These are phyloP conservation scores for Sparidentex hasta DNA, from an alignment of 2,797 vertebrate species.

Conservation along the genomic window DNA sequence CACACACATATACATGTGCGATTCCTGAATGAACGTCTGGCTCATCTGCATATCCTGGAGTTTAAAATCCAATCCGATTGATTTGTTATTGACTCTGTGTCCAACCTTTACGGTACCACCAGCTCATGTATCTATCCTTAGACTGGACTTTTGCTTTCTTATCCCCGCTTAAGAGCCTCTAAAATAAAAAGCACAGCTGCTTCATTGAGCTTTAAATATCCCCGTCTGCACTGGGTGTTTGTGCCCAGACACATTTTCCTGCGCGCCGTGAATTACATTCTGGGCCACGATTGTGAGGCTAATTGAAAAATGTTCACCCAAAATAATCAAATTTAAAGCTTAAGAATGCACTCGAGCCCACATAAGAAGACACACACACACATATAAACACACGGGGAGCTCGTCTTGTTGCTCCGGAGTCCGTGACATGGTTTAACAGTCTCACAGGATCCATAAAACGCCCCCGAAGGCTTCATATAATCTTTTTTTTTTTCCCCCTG, in stretches of 20 bases:
- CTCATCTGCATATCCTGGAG: too few relatives aligned
- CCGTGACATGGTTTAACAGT: conserved; percentile 85
- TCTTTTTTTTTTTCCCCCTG: conserved; percentile 75
- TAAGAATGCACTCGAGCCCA: conserved; percentile 75
- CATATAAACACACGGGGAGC: conserved; percentile 49
- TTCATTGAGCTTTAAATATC: conserved; percentile 26
- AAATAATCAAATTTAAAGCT: conserved; percentile 87
- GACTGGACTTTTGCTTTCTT: too few relatives aligned
- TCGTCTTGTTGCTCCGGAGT: conserved; percentile 79
- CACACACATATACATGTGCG: too few relatives aligned
- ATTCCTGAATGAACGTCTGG: too few relatives aligned
- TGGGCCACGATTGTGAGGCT: conserved; percentile 53
- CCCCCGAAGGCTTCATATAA: conserved; percentile 84
- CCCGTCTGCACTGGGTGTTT: conserved; percentile 35
- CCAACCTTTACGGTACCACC: background rate
- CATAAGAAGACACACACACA: conserved; percentile 46
- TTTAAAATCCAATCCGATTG: too few relatives aligned
- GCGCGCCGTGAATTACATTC: conserved; percentile 35
- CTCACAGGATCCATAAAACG: conserved; percentile 83
- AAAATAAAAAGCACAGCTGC: background rate
- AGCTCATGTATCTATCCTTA: background rate
- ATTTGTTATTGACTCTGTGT: too few relatives aligned
- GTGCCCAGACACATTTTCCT: conserved; percentile 16
- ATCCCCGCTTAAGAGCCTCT: background rate
- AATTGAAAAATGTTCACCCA: conserved; percentile 83